A percentile compares a stretch with the other conserved stretches of the same genome.
Evolutionary conservation across 2,113 vertebrate genomes (phyloP).

Genomic region (Marmota flaviventris): DNA sequence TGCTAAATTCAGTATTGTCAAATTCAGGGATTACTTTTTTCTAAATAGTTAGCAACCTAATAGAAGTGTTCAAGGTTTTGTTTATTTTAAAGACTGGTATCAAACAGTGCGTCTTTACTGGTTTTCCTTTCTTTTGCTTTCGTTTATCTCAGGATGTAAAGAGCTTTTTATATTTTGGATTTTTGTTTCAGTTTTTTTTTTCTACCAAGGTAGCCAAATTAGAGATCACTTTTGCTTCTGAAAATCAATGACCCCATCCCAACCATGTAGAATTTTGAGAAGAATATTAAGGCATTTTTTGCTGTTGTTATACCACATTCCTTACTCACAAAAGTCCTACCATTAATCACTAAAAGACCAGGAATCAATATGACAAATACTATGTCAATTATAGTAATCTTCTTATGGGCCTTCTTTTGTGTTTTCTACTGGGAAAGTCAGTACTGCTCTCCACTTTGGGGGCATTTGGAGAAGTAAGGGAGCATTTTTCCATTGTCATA

Average conservation of each 20-base stretch:
- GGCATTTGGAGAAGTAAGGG: neutral
- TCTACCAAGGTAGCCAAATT: neutral
- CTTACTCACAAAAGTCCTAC: neutral
- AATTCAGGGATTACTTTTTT: slow-evolving; percentile 25
- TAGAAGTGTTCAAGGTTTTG: neutral
- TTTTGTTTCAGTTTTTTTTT: neutral
- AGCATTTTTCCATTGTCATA: neutral
- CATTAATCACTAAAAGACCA: neutral
- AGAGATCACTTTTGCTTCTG: neutral
- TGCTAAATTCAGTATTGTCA: neutral
- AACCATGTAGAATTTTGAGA: neutral
- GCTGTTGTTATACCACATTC: neutral
- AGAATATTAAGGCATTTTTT: slow-evolving; percentile 7
- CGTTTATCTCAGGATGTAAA: neutral
- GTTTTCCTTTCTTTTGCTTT: slow-evolving; percentile 1
- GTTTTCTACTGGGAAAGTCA: slow-evolving; percentile 34
- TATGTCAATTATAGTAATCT: slow-evolving; percentile 27
- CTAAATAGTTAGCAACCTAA: slow-evolving; percentile 13
- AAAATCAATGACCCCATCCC: neutral
- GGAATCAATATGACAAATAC: neutral
- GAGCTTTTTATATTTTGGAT: neutral
- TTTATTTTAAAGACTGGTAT: neutral
- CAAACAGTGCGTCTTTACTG: neutral
- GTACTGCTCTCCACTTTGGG: neutral
- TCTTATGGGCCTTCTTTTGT: neutral